Evolutionary conservation across 2,113 vertebrate genomes (phyloP).

Genomic region (Tor tambroides): DNA sequence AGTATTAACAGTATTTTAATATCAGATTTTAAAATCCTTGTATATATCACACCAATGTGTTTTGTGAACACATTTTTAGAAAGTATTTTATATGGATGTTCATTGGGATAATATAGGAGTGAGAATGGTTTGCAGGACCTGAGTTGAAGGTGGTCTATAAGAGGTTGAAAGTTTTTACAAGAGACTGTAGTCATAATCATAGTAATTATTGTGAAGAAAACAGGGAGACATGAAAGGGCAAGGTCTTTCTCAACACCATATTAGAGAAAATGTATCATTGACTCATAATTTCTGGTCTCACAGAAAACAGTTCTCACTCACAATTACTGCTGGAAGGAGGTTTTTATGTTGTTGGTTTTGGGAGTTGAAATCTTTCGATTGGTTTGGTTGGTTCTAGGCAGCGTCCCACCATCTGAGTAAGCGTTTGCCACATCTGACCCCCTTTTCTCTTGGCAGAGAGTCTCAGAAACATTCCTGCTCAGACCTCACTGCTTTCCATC

Average conservation of each 20-base stretch:
- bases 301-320: not conserved
- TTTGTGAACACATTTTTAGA: not conserved
- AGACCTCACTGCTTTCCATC: not conserved
- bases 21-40: not conserved
- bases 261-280: constrained; percentile 11
- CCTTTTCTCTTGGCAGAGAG: not conserved
- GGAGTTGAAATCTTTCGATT: constrained; percentile 30
- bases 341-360: constrained; percentile 41
- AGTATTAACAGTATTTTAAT: not conserved
- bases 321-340: not conserved
- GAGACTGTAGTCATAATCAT: constrained; percentile 42
- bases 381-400: constrained; percentile 38
- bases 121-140: not conserved
- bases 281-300: constrained; percentile 1
- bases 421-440: constrained; percentile 38
- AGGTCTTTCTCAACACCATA: not conserved
- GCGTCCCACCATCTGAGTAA: constrained; percentile 7
- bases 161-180: constrained; percentile 22
- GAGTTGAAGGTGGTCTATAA: constrained; percentile 19
- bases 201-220: constrained; percentile 29
- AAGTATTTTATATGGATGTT: not conserved
- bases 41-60: not conserved
- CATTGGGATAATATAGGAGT: not conserved
- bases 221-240: not conserved
- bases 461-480: constrained; percentile 5